Evolutionary conservation across 2,888 invertebrate species (phyloP), one percentile per base, ranked within the genome.

Genomic region (Embidobia sp.): DNA sequence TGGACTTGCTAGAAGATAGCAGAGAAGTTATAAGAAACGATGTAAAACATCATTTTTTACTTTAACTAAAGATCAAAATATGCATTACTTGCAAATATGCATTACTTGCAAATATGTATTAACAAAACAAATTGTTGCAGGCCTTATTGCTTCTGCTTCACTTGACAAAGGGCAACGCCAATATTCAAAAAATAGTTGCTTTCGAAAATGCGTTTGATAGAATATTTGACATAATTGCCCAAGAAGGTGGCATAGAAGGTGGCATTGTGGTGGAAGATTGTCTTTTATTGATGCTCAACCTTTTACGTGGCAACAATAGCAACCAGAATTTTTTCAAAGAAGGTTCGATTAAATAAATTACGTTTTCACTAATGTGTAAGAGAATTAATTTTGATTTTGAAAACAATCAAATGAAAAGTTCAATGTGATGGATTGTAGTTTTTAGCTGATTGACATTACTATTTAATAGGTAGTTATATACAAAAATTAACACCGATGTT

Each of bases 311-410:
- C 85, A 99, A 99, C 88, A 94, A 96, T 8, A 98, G 98, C 83
- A 99, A 99, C 90, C 99, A 99, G 81, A 98, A 97, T 87, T 98
- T 98, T 87, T 99, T 99, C 88, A 97, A 98, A 90, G 99, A 99
- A 91, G 98, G 91, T 90, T 57, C n/a, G 26, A n/a, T n/a, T n/a
- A n/a, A n/a, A n/a, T n/a, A n/a, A n/a, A n/a, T n/a, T n/a, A n/a
- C n/a, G n/a, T n/a, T n/a, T n/a, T n/a, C n/a, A n/a, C n/a, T n/a
- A n/a, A n/a, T n/a, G n/a, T n/a, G n/a, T n/a, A n/a, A n/a, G n/a
- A n/a, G n/a, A n/a, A n/a, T n/a, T n/a, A n/a, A n/a, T n/a, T n/a
- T n/a, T n/a, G n/a, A n/a, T n/a, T n/a, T n/a, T n/a, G n/a, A n/a
- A n/a, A n/a, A n/a, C n/a, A n/a, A n/a, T n/a, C n/a, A n/a, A n/a